A percentile compares a stretch with the other conserved stretches of the same genome.
phyloP scores from a whole-genome alignment of 2,888 invertebrate genomes.

The Cerastis leucographa region DNA sequence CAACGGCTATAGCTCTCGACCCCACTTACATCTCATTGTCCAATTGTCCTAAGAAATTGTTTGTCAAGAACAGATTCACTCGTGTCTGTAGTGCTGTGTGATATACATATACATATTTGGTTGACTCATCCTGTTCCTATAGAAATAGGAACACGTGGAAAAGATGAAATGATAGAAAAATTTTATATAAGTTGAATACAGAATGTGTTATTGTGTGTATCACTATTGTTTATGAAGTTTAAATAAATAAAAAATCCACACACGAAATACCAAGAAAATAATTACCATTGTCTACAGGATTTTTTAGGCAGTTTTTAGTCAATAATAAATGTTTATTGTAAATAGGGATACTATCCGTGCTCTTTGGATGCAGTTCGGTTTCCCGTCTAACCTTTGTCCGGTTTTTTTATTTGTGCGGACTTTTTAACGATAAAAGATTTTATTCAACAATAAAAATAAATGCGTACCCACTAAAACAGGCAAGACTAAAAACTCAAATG shows the following conservation, averaged over 20 bases:
- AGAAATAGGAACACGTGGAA: background rate
- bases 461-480: too few species aligned
- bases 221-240: too few species aligned
- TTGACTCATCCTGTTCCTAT: background rate
- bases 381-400: background rate
- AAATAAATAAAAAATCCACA: too few species aligned
- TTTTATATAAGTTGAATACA: too few species aligned
- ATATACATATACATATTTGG: background rate
- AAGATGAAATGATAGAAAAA: background rate
- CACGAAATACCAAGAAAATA: background rate
- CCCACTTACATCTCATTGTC: slow-evolving; percentile 49
- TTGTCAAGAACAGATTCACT: slow-evolving; percentile 41
- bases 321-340: slow-evolving; percentile 40
- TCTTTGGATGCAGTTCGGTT: background rate
- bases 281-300: background rate
- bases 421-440: background rate
- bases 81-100: background rate
- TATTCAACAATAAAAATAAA: too few species aligned
- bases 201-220: background rate
- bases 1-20: slow-evolving; percentile 31
- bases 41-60: slow-evolving; percentile 58
- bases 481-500: too few species aligned
- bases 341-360: background rate
- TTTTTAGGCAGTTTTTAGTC: slow-evolving; percentile 8
- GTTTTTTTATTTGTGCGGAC: background rate